Conservation (phyloP, 2,113 vertebrate species). For the Upupa epops region DNA sequence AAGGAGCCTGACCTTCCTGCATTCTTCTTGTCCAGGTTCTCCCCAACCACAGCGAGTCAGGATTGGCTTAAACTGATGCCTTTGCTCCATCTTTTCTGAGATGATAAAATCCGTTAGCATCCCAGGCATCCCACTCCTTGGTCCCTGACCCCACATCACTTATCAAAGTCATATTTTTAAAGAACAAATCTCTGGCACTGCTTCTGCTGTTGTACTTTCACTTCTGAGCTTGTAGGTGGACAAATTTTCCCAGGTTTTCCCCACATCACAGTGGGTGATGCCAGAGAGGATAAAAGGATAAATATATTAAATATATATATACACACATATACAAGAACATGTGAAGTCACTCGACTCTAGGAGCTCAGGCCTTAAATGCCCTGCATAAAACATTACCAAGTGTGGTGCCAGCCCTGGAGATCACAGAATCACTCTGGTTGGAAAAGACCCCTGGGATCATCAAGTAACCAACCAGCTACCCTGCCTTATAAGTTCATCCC, state of each 20-base stretch:
- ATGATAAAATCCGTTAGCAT: accelerated
- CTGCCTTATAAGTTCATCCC: no score
- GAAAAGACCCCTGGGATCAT: no score
- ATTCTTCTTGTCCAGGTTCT: not conserved
- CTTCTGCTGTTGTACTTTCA: not conserved
- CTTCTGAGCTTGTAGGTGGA: not conserved
- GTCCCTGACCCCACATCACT: accelerated
- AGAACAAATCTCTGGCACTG: not conserved
- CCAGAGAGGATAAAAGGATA: slow-evolving; percentile 3
- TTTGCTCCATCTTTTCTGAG: not conserved
- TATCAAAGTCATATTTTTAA: not conserved
- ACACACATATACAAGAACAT: not conserved
- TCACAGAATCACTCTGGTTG: no score
- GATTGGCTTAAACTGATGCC: not conserved
- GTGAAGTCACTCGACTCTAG: accelerated
- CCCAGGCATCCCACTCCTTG: not conserved
- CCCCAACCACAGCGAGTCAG: not conserved
- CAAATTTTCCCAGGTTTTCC: not conserved
- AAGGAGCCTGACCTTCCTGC: not conserved
- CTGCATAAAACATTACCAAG: accelerated
- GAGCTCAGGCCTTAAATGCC: not conserved
- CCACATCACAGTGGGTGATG: not conserved
- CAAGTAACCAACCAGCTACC: no score
- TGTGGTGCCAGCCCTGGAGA: not conserved
- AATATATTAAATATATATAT: not conserved